Base-by-base conservation (phyloP, 2,888 invertebrate species). In the Plagiodera versicolora region DNA sequence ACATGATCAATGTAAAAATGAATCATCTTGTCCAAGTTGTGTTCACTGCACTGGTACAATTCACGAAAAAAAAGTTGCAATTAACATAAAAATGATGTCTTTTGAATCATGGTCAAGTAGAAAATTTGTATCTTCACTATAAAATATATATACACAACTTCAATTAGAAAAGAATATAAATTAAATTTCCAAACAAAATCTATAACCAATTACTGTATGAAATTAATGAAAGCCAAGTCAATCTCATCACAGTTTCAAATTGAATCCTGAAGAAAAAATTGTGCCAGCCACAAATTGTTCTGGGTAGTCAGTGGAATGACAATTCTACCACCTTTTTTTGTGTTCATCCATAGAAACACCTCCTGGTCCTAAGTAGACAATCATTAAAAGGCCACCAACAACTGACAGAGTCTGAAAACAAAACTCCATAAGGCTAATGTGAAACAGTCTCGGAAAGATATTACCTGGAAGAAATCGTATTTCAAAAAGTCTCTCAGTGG, bases 401-500 rank as follows among this genome's bases (percentile, higher is more conserved):
- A 99, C 99, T 46, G 98, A 98, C 75, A 98, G 84, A 45, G 99
- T 99, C 93, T 99, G 88, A 62, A 92, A 92, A 64, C 68, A 70
- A 67, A 68, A 69, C 24, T 24, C 24, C 24, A 28, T 18, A 20
- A 14, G 1, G 11, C 1, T 28, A 50, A 20, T 24, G 16, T 19
- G 3, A 3, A 9, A 24, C 20, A 19, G n/a, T 19, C 50, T 70
- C 66, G 68, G 68, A 39, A 54, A 17, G 49, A 19, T 46, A 77
- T 82, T 80, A 94, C 95, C 89, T 99, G 99, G 91, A 99, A 99
- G 86, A 99, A 99, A 83, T 99, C 99, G 79, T 99, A 99, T 86
- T 99, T 99, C 71, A 99, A 89, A 85, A 99, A 99, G 84, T 99
- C 99, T 80, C 99, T 86, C 72, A 98, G 89, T 56, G 98, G 97